These are phyloP conservation scores for Grus americana DNA, from an alignment of 2,113 vertebrate species.

Conservation along the genomic window DNA sequence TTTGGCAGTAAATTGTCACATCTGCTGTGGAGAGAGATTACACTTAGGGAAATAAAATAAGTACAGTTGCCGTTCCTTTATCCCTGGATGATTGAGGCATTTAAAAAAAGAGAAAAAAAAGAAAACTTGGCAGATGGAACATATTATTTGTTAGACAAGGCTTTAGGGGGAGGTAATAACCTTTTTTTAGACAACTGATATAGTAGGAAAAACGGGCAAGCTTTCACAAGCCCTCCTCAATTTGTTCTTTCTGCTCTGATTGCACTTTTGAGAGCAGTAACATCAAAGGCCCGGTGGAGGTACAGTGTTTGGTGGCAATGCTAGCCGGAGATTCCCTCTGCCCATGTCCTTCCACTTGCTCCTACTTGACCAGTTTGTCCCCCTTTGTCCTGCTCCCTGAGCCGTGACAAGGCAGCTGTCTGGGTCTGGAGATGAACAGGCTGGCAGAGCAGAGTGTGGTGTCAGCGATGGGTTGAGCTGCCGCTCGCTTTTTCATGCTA, in stretches of 20 bases:
- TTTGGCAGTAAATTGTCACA: constrained; percentile 75
- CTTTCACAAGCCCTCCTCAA: neutral
- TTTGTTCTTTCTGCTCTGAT: neutral
- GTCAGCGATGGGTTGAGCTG: neutral
- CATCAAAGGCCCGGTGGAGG: accelerated
- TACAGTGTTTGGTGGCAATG: neutral
- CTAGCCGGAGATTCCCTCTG: neutral
- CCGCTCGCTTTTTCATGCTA: neutral
- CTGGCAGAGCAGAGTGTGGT: neutral
- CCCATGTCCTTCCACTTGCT: neutral
- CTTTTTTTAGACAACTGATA: neutral
- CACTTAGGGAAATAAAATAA: constrained; percentile 69
- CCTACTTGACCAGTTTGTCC: neutral
- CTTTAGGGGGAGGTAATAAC: neutral
- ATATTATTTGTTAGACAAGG: neutral
- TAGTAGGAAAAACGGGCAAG: neutral
- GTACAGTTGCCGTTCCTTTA: constrained; percentile 58
- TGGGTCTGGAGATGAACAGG: neutral
- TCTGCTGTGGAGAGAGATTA: constrained; percentile 71
- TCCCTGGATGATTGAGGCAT: constrained; percentile 11
- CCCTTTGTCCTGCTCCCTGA: neutral
- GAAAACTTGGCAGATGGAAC: neutral
- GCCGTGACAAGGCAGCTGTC: neutral
- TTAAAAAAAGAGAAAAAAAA: neutral
- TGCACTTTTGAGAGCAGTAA: neutral